phyloP scores from a whole-genome alignment of 2,113 vertebrate genomes.

The Centrocercus urophasianus region DNA sequence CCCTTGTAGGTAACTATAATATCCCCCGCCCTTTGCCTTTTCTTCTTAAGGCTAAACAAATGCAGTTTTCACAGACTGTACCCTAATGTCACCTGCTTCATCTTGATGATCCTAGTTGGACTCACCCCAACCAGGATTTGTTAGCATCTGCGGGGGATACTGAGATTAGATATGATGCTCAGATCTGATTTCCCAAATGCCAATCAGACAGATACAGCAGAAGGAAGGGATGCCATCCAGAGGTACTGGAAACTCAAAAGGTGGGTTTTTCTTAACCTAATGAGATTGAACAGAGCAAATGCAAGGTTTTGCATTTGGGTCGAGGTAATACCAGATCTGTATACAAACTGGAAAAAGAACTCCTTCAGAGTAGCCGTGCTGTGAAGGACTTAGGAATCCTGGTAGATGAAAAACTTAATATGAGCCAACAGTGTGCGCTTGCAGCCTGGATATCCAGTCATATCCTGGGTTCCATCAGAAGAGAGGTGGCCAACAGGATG shows the following conservation, averaged over 20 bases:
- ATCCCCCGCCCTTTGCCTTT: rapidly evolving
- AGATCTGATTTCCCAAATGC: neutral
- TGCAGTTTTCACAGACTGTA: neutral
- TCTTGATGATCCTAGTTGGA: neutral
- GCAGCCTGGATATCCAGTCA: neutral
- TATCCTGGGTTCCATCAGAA: neutral
- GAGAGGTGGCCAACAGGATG: neutral
- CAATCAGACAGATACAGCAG: neutral
- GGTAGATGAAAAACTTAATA: neutral
- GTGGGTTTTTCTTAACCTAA: too few species aligned
- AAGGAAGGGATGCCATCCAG: neutral
- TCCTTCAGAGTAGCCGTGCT: neutral
- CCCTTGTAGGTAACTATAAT: neutral
- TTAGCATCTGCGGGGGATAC: neutral
- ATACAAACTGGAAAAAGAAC: neutral
- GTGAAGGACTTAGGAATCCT: neutral
- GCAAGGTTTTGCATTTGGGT: neutral
- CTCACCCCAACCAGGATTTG: neutral
- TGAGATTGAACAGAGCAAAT: neutral
- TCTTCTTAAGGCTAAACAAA: neutral
- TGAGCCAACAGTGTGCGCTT: neutral
- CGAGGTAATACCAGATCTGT: neutral
- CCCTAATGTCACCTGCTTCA: neutral
- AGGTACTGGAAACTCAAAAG: neutral
- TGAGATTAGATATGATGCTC: neutral